Base-by-base conservation (phyloP, 2,888 invertebrate species). In the Cataglyphis altisquamis region DNA sequence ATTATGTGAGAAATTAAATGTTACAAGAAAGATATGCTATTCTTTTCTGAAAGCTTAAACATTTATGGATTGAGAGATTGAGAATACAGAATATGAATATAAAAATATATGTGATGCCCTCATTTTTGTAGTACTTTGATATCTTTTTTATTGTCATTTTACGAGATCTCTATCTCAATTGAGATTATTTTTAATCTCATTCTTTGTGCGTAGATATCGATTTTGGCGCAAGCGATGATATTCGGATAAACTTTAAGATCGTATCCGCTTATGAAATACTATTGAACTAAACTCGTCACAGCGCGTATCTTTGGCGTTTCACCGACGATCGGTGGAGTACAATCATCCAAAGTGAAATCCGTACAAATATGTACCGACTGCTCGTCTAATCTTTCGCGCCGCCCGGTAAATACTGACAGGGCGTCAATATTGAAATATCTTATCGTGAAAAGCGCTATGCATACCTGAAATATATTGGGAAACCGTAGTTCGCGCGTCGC, bases 381-480 rank as follows among this genome's bases (percentile, higher is more conserved):
- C 87, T 87, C 89, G 89, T 87, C 90, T 92, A 90, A 92, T 93
- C 91, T 92, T 84, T 86, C 85, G 88, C 84, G 86, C 87, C 87
- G 88, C 77, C 89, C 88, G 86, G 94, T 92, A 93, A 94, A 94
- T 92, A 93, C 89, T 92, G 91, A 91, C 90, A 87, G 86, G 87
- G 89, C 87, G 93, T 93, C 92, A 93, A 94, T 94, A 93, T 93
- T 93, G 93, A 91, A 91, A 92, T 91, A 92, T 92, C 93, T 93
- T 93, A 93, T 93, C 93, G 89, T 86, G 85, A 88, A 91, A 93
- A 92, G 90, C 89, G 90, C 83, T 90, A 85, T 88, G 89, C 90
- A 90, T 92, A 90, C 90, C 87, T 90, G 90, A 90, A 91, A 90
- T 87, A 89, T 89, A 88, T 90, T 88, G 86, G 84, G 90, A 90